A percentile compares a stretch with the other conserved stretches of the same genome.
Conservation (phyloP, 2,888 invertebrate genomes). For the Plagiodera versicolora region DNA sequence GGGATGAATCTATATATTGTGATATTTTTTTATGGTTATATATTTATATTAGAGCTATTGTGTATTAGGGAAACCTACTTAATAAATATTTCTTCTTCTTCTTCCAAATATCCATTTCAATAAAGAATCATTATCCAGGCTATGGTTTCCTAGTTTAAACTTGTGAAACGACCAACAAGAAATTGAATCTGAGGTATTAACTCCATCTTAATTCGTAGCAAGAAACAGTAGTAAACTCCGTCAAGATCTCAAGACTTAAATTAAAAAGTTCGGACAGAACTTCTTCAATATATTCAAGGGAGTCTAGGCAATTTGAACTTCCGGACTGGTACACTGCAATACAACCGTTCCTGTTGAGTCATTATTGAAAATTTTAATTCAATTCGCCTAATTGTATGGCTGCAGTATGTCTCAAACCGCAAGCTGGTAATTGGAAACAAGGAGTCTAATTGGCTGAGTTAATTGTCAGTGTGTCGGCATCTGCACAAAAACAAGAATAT, state of each 20-base stretch:
- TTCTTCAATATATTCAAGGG: slow-evolving; percentile 35
- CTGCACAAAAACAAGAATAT: not conserved
- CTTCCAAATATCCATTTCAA: too few species aligned
- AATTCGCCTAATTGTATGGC: slow-evolving; percentile 37
- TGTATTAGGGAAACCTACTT: too few species aligned
- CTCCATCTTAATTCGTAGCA: slow-evolving; percentile 30
- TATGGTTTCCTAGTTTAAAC: not conserved
- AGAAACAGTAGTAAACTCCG: slow-evolving; percentile 32
- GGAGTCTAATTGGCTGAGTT: slow-evolving; percentile 15
- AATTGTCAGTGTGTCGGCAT: not conserved
- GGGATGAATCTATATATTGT: too few species aligned
- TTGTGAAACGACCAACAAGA: slow-evolving; percentile 3
- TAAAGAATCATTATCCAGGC: not conserved
- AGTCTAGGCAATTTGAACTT: slow-evolving; percentile 17
- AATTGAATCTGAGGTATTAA: slow-evolving; percentile 25
- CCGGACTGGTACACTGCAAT: slow-evolving; percentile 18
- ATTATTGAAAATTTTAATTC: slow-evolving; percentile 38
- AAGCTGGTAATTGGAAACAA: slow-evolving; percentile 17
- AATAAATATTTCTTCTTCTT: too few species aligned
- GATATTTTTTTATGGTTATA: too few species aligned
- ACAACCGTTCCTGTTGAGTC: slow-evolving; percentile 28
- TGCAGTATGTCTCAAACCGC: slow-evolving; percentile 26
- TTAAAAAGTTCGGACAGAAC: slow-evolving; percentile 32
- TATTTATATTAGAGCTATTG: too few species aligned
- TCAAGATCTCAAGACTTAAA: slow-evolving; percentile 25